These are phyloP conservation scores for Callyntrura guangdongensis DNA, from an alignment of 2,888 invertebrate genomes.

Conservation along the genomic window DNA sequence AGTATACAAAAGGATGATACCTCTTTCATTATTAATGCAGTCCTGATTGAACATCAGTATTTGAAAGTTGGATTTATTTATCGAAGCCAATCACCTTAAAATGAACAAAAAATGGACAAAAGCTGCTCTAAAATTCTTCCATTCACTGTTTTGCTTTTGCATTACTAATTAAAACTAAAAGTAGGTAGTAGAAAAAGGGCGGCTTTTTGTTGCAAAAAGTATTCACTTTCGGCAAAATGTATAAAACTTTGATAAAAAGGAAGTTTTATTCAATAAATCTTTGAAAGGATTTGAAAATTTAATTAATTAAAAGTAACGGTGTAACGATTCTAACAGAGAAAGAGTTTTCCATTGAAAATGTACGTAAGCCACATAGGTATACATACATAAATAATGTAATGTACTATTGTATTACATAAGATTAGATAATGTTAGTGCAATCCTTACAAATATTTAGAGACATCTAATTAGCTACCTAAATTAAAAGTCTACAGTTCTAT, in stretches of 20 bases:
- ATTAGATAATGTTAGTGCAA: no score
- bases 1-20: no score
- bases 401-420: background rate
- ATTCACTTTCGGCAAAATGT: background rate
- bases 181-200: background rate
- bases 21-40: no score
- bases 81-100: background rate
- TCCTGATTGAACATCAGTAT: background rate
- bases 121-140: background rate
- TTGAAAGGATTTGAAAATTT: background rate
- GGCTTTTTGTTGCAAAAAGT: background rate
- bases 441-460: background rate
- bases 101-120: background rate
- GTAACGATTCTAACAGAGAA: background rate
- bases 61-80: background rate
- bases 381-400: background rate
- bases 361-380: no score
- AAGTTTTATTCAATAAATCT: background rate
- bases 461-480: background rate
- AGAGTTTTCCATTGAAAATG: constrained; percentile 28
- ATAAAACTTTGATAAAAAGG: background rate
- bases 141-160: background rate
- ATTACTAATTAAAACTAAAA: background rate
- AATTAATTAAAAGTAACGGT: background rate
- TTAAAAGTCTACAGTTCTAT: constrained; percentile 2